Evolutionary conservation across 2,888 invertebrate genomes (phyloP).

Genomic region (Platypus cylindrus): DNA sequence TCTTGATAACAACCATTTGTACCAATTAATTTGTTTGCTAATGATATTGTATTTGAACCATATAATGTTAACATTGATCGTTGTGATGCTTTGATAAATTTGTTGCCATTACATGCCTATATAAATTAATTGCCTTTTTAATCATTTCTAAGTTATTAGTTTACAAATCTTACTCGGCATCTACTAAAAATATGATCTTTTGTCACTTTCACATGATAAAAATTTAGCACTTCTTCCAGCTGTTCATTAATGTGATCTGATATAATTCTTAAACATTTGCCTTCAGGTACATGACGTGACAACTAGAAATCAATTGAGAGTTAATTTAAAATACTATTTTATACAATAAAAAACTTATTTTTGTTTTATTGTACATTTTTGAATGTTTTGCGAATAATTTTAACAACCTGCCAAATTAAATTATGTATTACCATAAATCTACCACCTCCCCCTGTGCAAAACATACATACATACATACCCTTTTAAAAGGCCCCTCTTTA

Average conservation of each 20-base stretch:
- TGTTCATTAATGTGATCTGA: conserved; percentile 47
- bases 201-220: conserved; percentile 51
- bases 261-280: conserved; percentile 47
- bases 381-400: too few species aligned
- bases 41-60: conserved; percentile 13
- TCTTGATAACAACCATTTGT: conserved; percentile 22
- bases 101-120: conserved; percentile 39
- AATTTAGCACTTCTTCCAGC: conserved; percentile 48
- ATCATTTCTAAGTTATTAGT: too few species aligned
- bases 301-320: too few species aligned
- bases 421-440: not conserved
- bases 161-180: conserved; percentile 61
- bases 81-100: conserved; percentile 35
- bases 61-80: conserved; percentile 30
- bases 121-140: conserved; percentile 4
- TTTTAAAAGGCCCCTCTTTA: conserved; percentile 35
- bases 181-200: conserved; percentile 55
- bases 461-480: conserved; percentile 25
- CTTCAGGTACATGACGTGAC: conserved; percentile 40
- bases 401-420: too few species aligned
- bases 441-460: not conserved
- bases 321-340: too few species aligned
- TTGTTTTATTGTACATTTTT: too few species aligned
- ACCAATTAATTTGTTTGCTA: too few species aligned
- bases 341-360: too few species aligned